A percentile compares a stretch with the other conserved stretches of the same genome.
Evolutionary conservation across 1,140 invertebrate species (phyloP).

Genomic region (Coelopa frigida): DNA sequence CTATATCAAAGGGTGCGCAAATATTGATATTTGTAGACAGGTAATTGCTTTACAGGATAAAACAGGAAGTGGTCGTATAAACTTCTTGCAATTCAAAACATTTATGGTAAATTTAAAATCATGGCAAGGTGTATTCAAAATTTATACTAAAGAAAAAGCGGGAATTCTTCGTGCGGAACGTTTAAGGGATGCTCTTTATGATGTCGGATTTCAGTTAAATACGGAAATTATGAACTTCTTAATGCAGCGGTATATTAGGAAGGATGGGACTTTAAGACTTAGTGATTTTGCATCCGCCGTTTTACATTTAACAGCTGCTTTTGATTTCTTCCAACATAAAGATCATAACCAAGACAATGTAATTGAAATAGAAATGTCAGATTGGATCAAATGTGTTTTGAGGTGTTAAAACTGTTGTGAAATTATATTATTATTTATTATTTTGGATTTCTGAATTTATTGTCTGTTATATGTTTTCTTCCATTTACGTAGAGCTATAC

Average conservation of each 20-base stretch:
- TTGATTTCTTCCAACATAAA: constrained; percentile 80
- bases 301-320: constrained; percentile 78
- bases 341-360: constrained; percentile 75
- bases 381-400: constrained; percentile 47
- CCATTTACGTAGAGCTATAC: no score
- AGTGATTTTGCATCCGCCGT: constrained; percentile 88
- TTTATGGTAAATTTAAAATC: constrained; percentile 85
- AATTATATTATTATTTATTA: neutral
- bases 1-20: constrained; percentile 90
- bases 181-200: constrained; percentile 71
- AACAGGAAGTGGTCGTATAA: constrained; percentile 71
- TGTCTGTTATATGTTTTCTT: no score
- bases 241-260: constrained; percentile 82
- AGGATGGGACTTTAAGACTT: constrained; percentile 86
- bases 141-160: constrained; percentile 84
- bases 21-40: constrained; percentile 84
- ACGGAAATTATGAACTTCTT: constrained; percentile 75
- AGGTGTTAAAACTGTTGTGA: constrained; percentile 18
- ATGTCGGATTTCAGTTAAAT: constrained; percentile 82
- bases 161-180: constrained; percentile 83
- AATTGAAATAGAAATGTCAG: constrained; percentile 70
- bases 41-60: constrained; percentile 81
- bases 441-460: no score
- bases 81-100: constrained; percentile 83
- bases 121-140: constrained; percentile 87